These are phyloP conservation scores for Montipora cactus DNA, from an alignment of 64 coral and sea anemone genomes.

Conservation along the genomic window DNA sequence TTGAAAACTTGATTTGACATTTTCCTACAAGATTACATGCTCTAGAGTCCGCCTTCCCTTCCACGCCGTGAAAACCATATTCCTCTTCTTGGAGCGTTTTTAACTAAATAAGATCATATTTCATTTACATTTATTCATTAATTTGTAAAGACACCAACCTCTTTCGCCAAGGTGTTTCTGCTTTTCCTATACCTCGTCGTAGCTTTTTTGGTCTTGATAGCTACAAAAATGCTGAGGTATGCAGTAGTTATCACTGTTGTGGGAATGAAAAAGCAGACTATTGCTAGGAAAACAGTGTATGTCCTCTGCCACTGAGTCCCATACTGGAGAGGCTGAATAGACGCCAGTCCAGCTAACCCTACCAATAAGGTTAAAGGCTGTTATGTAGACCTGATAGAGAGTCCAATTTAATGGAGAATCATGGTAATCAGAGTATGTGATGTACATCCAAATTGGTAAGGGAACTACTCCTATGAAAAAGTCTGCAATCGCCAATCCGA, in stretches of 20 bases:
- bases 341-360: conserved; percentile 43
- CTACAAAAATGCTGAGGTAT: conserved; percentile 56
- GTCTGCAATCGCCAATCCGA: conserved; percentile 62
- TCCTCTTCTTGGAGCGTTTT: no score
- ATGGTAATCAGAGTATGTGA: neutral
- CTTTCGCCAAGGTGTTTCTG: conserved; percentile 8
- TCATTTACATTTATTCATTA: neutral
- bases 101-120: neutral
- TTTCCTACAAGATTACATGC: no score
- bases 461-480: conserved; percentile 49
- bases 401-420: neutral
- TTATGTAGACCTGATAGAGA: conserved; percentile 71
- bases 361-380: conserved; percentile 63
- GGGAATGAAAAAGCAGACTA: conserved; percentile 68
- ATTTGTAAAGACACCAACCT: neutral
- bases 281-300: conserved; percentile 63
- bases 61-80: no score
- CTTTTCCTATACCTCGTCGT: neutral
- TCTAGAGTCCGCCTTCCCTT: no score
- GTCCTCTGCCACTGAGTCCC: conserved; percentile 31
- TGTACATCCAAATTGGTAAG: conserved; percentile 63
- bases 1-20: no score
- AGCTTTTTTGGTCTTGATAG: neutral
- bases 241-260: conserved; percentile 51
- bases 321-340: conserved; percentile 66